A percentile compares a stretch with the other conserved stretches of the same genome.
Conservation (phyloP, 2,888 invertebrate species). For the Machimus atricapillus region DNA sequence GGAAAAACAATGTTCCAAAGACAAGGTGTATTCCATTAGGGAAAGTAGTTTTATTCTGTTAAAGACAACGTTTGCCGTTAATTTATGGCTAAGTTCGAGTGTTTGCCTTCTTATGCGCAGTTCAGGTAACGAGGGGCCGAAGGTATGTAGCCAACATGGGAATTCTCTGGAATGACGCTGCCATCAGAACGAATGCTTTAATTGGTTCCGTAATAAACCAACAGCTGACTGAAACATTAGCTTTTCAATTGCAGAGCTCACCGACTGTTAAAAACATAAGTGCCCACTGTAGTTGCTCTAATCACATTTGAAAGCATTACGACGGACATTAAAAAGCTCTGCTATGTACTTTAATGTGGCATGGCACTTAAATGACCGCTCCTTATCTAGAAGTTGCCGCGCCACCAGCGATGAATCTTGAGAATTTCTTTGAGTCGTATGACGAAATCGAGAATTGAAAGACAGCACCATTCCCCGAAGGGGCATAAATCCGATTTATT, state of each 20-base stretch:
- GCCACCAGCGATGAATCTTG: neutral
- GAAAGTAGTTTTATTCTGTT: conserved; percentile 14
- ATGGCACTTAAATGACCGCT: neutral
- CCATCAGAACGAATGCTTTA: neutral
- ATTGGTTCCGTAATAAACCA: neutral
- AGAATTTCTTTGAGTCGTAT: neutral
- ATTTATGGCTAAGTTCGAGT: conserved; percentile 4
- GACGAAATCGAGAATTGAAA: neutral
- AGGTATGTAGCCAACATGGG: neutral
- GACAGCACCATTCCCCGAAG: neutral
- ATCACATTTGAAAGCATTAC: neutral
- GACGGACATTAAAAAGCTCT: neutral
- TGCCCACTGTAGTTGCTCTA: neutral
- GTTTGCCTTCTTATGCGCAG: neutral
- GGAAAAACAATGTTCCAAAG: conserved; percentile 1
- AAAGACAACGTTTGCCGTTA: neutral
- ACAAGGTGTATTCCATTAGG: conserved; percentile 7
- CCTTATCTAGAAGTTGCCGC: neutral
- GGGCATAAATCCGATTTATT: neutral
- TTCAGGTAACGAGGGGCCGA: neutral
- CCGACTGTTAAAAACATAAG: neutral
- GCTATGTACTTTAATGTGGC: neutral
- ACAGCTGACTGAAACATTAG: neutral
- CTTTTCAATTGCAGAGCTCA: neutral
- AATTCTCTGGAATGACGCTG: neutral